A percentile compares a stretch with the other conserved stretches of the same genome.
Evolutionary conservation across 1,140 invertebrate genomes (phyloP).

Genomic region (Diabrotica virgifera): DNA sequence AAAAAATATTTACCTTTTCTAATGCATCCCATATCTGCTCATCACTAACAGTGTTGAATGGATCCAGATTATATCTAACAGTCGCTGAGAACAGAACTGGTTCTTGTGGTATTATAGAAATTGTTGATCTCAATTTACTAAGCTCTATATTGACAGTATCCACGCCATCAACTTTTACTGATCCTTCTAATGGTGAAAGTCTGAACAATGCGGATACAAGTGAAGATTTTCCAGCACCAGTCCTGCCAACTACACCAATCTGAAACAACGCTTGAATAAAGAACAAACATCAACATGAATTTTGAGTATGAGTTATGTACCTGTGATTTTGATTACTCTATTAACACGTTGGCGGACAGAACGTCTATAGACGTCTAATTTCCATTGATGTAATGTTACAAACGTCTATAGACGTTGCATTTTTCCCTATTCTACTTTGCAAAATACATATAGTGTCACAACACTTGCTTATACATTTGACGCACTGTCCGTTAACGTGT

Average conservation of each 20-base stretch:
- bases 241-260: slow-evolving; percentile 68
- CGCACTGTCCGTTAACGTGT: too few relatives aligned
- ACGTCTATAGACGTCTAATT: too few relatives aligned
- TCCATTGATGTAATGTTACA: too few relatives aligned
- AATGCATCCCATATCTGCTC: slow-evolving; percentile 64
- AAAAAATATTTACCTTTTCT: slow-evolving; percentile 41
- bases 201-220: slow-evolving; percentile 72
- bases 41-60: slow-evolving; percentile 69
- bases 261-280: slow-evolving; percentile 12
- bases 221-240: slow-evolving; percentile 82
- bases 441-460: too few relatives aligned
- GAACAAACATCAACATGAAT: too few relatives aligned
- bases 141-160: slow-evolving; percentile 64
- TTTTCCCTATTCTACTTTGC: too few relatives aligned
- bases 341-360: too few relatives aligned
- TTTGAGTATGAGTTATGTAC: too few relatives aligned
- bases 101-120: slow-evolving; percentile 83
- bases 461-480: too few relatives aligned
- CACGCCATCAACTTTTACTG: slow-evolving; percentile 68
- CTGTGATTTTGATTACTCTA: too few relatives aligned
- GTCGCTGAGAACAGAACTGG: slow-evolving; percentile 78
- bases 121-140: slow-evolving; percentile 64
- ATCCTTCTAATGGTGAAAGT: slow-evolving; percentile 61
- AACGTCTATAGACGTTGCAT: too few relatives aligned
- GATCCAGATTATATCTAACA: slow-evolving; percentile 81